These are phyloP conservation scores for Steromphala cineraria DNA, from an alignment of 2,888 invertebrate genomes.

Conservation along the genomic window DNA sequence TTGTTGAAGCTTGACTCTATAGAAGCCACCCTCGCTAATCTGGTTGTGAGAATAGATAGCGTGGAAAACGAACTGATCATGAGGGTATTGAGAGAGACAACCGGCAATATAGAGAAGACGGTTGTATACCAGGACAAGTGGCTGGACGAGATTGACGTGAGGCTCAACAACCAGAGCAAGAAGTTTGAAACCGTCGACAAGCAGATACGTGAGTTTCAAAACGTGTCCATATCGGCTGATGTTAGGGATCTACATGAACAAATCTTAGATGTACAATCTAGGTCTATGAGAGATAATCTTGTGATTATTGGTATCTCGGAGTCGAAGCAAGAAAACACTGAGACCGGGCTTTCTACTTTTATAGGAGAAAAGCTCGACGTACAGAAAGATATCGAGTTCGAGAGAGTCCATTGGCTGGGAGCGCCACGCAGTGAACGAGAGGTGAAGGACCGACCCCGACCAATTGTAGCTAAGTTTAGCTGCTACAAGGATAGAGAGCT, in stretches of 20 bases:
- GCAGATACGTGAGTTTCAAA: background rate
- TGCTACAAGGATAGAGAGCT: background rate
- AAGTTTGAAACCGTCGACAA: background rate
- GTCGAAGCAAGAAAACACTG: background rate
- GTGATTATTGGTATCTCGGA: background rate
- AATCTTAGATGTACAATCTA: background rate
- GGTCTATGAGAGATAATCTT: background rate
- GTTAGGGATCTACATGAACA: background rate
- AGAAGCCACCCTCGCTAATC: background rate
- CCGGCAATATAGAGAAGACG: background rate
- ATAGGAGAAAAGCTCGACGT: background rate
- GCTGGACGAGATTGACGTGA: background rate
- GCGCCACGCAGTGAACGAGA: background rate
- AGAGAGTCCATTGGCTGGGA: background rate
- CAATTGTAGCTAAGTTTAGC: background rate
- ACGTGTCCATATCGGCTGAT: background rate
- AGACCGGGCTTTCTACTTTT: background rate
- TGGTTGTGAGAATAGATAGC: background rate
- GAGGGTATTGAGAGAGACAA: background rate
- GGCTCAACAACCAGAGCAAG: background rate
- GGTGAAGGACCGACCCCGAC: background rate
- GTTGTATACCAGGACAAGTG: background rate
- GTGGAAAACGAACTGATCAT: background rate
- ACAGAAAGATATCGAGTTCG: background rate
- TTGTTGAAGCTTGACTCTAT: background rate